These are phyloP conservation scores for Brachionus manjavacas DNA, from an alignment of 1,140 invertebrate species.

Conservation along the genomic window DNA sequence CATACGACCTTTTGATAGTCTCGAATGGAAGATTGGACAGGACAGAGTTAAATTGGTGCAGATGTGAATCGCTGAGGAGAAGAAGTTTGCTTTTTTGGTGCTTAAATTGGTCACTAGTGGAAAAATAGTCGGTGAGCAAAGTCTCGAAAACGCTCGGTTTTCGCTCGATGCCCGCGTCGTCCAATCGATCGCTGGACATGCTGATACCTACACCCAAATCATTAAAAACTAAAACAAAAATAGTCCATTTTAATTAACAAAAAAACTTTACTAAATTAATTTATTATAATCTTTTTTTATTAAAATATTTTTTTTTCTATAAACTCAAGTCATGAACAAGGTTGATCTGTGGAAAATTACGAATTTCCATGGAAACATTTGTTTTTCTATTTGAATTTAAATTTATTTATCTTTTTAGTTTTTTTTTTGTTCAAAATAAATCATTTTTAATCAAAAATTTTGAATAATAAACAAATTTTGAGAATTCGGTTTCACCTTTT, in stretches of 20 bases:
- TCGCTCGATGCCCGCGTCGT: background rate
- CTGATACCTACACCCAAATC: background rate
- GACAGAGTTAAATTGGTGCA: background rate
- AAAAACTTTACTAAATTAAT: background rate
- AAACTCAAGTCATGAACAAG: background rate
- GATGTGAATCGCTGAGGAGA: background rate
- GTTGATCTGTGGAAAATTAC: background rate
- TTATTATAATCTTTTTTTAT: constrained; percentile 2
- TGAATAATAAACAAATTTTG: too few relatives aligned
- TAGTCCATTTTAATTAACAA: background rate
- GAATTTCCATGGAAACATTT: background rate
- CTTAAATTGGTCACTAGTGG: background rate
- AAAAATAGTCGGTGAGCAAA: background rate
- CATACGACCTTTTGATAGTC: constrained; percentile 12
- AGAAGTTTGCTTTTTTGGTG: background rate
- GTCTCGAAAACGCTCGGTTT: background rate
- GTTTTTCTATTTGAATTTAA: background rate
- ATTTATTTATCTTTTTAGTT: background rate
- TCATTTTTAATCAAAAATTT: background rate
- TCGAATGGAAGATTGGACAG: constrained; percentile 16
- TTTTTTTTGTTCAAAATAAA: background rate
- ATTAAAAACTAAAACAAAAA: background rate
- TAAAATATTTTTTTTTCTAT: background rate
- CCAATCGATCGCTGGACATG: background rate
- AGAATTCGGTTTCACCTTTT: too few relatives aligned